Evolutionary conservation across 2,888 invertebrate species (phyloP).

Genomic region (Drosophila meridiana): DNA sequence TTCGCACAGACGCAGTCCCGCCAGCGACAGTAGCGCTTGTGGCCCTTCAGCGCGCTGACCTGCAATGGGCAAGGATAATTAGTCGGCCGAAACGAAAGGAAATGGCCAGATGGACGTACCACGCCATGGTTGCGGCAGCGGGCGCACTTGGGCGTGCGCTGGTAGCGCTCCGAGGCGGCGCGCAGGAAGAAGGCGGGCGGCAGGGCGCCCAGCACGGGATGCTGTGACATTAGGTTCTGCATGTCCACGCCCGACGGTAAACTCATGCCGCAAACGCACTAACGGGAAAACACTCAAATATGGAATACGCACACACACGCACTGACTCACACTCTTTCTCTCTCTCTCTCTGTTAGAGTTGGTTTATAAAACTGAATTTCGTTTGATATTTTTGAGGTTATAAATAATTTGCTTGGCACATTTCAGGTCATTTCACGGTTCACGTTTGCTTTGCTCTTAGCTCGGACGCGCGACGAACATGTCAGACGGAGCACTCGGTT

Average conservation of each 20-base stretch:
- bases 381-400: constrained; percentile 28
- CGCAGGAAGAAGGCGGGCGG: constrained; percentile 95
- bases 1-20: constrained; percentile 98
- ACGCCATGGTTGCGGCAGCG: constrained; percentile 99
- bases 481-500: constrained; percentile 83
- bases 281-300: neutral
- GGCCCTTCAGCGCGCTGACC: constrained; percentile 90
- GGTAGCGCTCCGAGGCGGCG: constrained; percentile 96
- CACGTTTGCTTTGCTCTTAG: constrained; percentile 9
- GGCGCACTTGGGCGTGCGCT: constrained; percentile 98
- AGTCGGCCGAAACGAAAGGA: neutral
- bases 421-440: constrained; percentile 15
- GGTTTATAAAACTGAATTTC: constrained; percentile 9
- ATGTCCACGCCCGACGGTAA: constrained; percentile 94
- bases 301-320: constrained; percentile 13
- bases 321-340: neutral
- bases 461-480: constrained; percentile 77
- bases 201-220: constrained; percentile 91
- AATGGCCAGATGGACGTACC: constrained; percentile 87
- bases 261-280: constrained; percentile 88
- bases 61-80: constrained; percentile 51
- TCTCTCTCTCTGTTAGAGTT: constrained; percentile 17
- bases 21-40: constrained; percentile 98
- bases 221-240: constrained; percentile 93
- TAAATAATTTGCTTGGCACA: constrained; percentile 31